Evolutionary conservation across 2,113 vertebrate species (phyloP).

Genomic region (Gavialis gangeticus): DNA sequence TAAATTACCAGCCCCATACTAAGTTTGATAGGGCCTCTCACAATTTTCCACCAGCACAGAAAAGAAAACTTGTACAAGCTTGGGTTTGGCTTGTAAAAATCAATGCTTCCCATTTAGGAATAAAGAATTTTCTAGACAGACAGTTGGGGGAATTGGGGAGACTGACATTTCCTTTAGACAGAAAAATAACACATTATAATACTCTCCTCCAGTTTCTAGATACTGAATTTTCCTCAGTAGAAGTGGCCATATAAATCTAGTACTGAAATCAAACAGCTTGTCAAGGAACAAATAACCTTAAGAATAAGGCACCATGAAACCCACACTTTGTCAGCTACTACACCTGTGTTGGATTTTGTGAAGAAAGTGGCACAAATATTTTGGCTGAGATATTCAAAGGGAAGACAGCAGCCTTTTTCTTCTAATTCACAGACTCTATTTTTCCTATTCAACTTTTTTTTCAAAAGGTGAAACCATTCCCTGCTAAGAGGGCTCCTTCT

Average conservation of each 20-base stretch:
- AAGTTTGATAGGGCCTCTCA: neutral
- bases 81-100: neutral
- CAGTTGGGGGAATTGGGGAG: constrained; percentile 29
- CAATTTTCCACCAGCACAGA: neutral
- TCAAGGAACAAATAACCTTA: constrained; percentile 38
- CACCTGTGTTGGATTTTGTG: neutral
- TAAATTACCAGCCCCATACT: neutral
- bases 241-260: constrained; percentile 77
- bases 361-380: neutral
- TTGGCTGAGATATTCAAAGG: neutral
- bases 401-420: neutral
- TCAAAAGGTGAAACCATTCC: neutral
- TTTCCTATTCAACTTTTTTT: neutral
- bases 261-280: constrained; percentile 37
- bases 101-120: neutral
- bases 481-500: neutral
- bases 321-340: neutral
- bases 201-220: constrained; percentile 53
- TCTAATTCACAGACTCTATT: neutral
- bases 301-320: constrained; percentile 10
- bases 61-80: neutral
- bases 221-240: constrained; percentile 67
- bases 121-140: neutral
- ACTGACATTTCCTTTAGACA: constrained; percentile 79
- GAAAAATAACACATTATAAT: constrained; percentile 74